Conservation (phyloP, 2,888 invertebrate genomes). For the Beris chalybata region DNA sequence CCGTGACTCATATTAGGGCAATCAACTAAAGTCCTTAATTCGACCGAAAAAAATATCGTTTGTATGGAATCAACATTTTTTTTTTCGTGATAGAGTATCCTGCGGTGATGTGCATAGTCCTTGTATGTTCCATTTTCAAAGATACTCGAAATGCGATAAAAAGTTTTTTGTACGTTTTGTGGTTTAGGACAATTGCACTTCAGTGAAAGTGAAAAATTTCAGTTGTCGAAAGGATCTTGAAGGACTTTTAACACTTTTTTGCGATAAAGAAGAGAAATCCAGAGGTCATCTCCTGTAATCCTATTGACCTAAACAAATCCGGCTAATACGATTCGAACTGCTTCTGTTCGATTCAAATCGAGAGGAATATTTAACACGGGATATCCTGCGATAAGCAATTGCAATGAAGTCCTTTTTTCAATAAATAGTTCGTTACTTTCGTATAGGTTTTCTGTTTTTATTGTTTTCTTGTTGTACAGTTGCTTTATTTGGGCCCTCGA, state of each 20-base stretch:
- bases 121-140: conserved; percentile 12
- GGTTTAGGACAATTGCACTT: too few relatives aligned
- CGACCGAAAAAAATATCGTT: conserved; percentile 1
- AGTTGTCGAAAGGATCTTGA: conserved; percentile 16
- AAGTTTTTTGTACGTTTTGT: background rate
- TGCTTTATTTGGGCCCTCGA: too few relatives aligned
- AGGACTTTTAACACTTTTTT: conserved; percentile 9
- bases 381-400: conserved; percentile 4
- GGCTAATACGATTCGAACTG: conserved; percentile 1
- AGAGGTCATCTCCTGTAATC: conserved; percentile 14
- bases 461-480: too few relatives aligned
- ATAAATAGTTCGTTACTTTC: too few relatives aligned
- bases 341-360: conserved; percentile 15
- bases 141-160: conserved; percentile 20
- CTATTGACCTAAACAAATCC: background rate
- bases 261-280: background rate
- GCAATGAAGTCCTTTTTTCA: too few relatives aligned
- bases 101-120: conserved; percentile 12
- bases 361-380: conserved; percentile 19
- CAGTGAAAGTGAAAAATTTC: conserved; percentile 18
- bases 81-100: conserved; percentile 7
- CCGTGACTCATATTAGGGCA: conserved; percentile 29
- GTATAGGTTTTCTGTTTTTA: too few relatives aligned
- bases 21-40: conserved; percentile 25
- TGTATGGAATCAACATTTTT: too few relatives aligned